A percentile compares a stretch with the other conserved stretches of the same genome.
These are phyloP conservation scores for Oscheius onirici DNA, from an alignment of 2,888 invertebrate species.

Conservation along the genomic window DNA sequence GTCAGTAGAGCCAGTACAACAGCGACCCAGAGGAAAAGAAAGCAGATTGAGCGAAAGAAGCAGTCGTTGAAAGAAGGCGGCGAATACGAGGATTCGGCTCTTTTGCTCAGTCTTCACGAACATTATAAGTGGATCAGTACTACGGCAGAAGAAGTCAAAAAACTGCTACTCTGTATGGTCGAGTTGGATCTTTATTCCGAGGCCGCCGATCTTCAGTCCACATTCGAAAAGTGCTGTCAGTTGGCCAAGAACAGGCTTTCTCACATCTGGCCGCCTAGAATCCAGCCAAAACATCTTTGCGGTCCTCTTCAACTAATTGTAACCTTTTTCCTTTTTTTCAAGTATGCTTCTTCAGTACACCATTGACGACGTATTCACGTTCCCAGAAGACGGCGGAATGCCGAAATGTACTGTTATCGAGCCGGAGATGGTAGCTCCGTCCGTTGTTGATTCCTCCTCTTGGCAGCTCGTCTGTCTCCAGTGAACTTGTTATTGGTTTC, in stretches of 20 bases:
- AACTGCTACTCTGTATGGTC: constrained; percentile 55
- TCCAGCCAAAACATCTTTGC: constrained; percentile 55
- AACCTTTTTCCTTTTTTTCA: constrained; percentile 12
- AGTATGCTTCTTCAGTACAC: constrained; percentile 48
- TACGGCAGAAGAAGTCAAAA: constrained; percentile 41
- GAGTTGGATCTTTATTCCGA: constrained; percentile 39
- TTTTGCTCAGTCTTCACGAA: constrained; percentile 54
- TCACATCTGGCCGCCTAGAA: constrained; percentile 56
- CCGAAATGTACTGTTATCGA: constrained; percentile 44
- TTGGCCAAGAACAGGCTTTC: constrained; percentile 32
- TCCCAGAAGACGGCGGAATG: constrained; percentile 53
- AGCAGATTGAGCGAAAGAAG: constrained; percentile 66
- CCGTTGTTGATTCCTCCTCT: constrained; percentile 22
- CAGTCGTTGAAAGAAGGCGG: constrained; percentile 64
- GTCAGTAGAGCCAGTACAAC: constrained; percentile 45
- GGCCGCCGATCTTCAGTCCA: constrained; percentile 40
- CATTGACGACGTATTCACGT: constrained; percentile 51
- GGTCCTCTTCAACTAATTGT: constrained; percentile 63
- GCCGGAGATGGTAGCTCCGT: constrained; percentile 56
- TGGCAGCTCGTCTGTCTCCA: constrained; percentile 46
- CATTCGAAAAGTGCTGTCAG: constrained; percentile 31
- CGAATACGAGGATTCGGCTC: constrained; percentile 65
- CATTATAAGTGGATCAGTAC: constrained; percentile 41
- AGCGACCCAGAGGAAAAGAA: constrained; percentile 51
- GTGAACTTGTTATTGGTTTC: constrained; percentile 38